Evolutionary conservation across 2,113 vertebrate genomes (phyloP), one percentile per base, ranked within the genome.

Genomic region (Esox niger): DNA sequence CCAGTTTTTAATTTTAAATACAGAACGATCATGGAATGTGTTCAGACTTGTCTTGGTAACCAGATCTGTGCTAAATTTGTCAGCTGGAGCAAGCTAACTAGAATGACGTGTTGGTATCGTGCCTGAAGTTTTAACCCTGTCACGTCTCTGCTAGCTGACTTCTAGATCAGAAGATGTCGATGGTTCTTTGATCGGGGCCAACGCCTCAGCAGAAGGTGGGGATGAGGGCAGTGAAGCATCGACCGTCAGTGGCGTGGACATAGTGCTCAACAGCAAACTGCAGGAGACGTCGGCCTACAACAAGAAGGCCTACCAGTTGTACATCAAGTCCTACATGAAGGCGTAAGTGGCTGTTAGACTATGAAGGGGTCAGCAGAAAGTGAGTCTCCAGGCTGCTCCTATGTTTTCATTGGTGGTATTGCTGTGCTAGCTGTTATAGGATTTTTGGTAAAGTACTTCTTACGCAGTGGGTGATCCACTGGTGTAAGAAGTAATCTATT

Each of bases 241-340:
- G 2, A 87, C 89, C 5, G 38, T 94, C 74, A 91, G 87, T 33
- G 94, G 94, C 56, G 90, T 95, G 2, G 93, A 94, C 52, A 93
- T 95, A 56, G 86, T 94, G 69, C 91, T 95, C 80, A 90, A 95
- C 84, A 92, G 94, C 82, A 91, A 95, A 2, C 90, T 95, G 61
- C 90, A 93, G 71, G 93, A 94, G 88, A 93, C 91, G 46, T 83
- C 89, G 77, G 62, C 64, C 23, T 94, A 93, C 75, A 91, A 91
- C 70, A 95, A 94, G 81, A 91, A 94, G 20, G 82, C 86, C 13
- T 95, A 93, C 87, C 92, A 91, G 69, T 80, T 79, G 60, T 93
- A 94, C 78, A 93, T 93, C 84, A 94, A 94, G 87, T 90, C 91
- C 62, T 95, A 94, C 78, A 90, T 95, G 92, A 94, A 94, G 82